Base-by-base conservation (phyloP, 2,888 invertebrate genomes). In the Cosmorhoe ocellata region DNA sequence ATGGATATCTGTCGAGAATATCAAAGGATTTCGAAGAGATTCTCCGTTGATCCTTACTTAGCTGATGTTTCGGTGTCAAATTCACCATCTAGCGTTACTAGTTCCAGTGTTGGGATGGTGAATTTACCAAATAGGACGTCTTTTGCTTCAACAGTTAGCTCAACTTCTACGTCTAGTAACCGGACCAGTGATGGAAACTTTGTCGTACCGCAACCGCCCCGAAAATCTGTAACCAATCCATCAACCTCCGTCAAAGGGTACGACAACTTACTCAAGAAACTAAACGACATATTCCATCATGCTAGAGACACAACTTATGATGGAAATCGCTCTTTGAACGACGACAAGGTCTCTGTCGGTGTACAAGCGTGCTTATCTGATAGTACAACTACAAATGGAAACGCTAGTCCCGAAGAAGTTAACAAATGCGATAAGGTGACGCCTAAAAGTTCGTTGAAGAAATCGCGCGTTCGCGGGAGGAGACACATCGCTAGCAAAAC, bases 361-460 rank as follows among this genome's bases (percentile, higher is more conserved):
- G 74, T 90, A 11, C 88, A 89, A 65, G 81, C 85, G 0, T 80
- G 81, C 0, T 63, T 79, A 0, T 78, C 79, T 1, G 85, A 84
- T 6, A 70, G 73, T 7, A 53, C 66, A 1, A 42, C 80, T 8
- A 89, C 84, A 46, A 90, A 90, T 24, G 90, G 90, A 0, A 86
- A 80, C 51, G 85, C 87, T 1, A 89, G 89, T 66, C 87, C 87
- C 0, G 86, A 86, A 26, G 84, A 84, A 69, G 77, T 84, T 0
- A 78, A 70, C 5, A 81, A 85, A 64, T 79, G 83, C 38, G 88
- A 91, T 47, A 79, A 82, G 13, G 71, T 71, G 0, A 92, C 92
- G 0, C 92, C 92, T 0, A 92, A 91, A 66, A 91, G 90, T 53
- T 90, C 90, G 0, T 73, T 91, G 24, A 92, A 91, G 57, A 88